phyloP scores from a whole-genome alignment of 2,888 invertebrate genomes.

The Drosophila kambysellisi region DNA sequence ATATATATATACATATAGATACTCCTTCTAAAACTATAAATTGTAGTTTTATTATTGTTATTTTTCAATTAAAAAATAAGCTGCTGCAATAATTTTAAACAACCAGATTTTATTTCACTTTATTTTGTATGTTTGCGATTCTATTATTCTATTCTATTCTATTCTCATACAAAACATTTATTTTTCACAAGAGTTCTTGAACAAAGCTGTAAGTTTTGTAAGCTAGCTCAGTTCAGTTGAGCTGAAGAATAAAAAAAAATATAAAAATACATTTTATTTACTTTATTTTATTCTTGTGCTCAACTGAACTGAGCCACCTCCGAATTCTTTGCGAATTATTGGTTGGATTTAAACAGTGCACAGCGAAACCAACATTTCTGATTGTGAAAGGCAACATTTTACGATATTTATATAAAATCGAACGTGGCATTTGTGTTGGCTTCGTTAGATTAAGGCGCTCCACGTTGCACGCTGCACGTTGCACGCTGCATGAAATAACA shows the following conservation, averaged over 20 bases:
- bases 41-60: background rate
- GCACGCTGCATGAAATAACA: conserved; percentile 30
- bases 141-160: background rate
- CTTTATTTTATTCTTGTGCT: background rate
- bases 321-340: conserved; percentile 17
- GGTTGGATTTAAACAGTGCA: conserved; percentile 7
- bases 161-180: background rate
- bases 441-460: conserved; percentile 11
- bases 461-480: conserved; percentile 17
- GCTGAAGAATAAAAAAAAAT: background rate
- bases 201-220: background rate
- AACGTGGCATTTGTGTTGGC: conserved; percentile 25
- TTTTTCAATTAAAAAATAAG: background rate
- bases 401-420: conserved; percentile 3
- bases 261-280: background rate
- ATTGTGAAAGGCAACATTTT: conserved; percentile 4
- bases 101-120: background rate
- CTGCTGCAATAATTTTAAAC: background rate
- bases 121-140: background rate
- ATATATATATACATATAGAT: background rate
- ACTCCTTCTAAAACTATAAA: background rate
- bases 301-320: background rate
- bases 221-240: background rate
- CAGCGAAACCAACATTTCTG: conserved; percentile 13
- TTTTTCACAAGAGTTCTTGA: background rate